phyloP scores from a whole-genome alignment of 2,113 vertebrate genomes.

The Coptodon bakossiorum region DNA sequence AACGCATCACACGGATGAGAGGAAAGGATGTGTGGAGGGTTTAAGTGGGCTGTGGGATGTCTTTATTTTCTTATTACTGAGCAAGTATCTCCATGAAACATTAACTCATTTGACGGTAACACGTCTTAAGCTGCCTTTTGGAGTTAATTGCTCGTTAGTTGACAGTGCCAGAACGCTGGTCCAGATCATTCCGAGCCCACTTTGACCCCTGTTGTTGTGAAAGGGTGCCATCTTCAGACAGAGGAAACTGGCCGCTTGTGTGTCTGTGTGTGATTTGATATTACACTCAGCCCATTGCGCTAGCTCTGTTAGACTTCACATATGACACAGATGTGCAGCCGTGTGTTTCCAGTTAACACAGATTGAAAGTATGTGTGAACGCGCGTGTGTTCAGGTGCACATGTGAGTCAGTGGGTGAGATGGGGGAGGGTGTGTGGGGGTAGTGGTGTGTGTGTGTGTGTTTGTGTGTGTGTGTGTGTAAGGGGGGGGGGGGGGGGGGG shows the following conservation, averaged over 20 bases:
- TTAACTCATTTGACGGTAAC: background rate
- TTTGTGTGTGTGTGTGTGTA: too few species aligned
- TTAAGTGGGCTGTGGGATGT: background rate
- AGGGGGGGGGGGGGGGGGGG: background rate
- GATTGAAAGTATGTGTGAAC: slow-evolving; percentile 17
- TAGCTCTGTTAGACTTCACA: background rate
- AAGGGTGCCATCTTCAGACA: slow-evolving; percentile 82
- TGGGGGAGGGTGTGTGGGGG: background rate
- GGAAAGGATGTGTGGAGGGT: background rate
- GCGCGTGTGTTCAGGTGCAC: slow-evolving; percentile 11
- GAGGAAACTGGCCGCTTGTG: background rate
- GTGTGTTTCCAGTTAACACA: slow-evolving; percentile 54
- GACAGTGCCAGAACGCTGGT: accelerated
- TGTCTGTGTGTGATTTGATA: background rate
- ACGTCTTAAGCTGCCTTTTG: background rate
- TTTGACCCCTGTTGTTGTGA: slow-evolving; percentile 32
- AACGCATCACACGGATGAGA: background rate
- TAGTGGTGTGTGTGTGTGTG: background rate
- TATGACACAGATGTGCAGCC: slow-evolving; percentile 9
- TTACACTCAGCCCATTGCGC: background rate
- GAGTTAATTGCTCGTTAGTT: background rate
- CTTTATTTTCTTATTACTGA: background rate
- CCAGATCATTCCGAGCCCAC: background rate
- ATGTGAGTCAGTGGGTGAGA: background rate
- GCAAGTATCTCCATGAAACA: background rate